Evolutionary conservation across 2,113 vertebrate genomes (phyloP).

Genomic region (Ovis canadensis): DNA sequence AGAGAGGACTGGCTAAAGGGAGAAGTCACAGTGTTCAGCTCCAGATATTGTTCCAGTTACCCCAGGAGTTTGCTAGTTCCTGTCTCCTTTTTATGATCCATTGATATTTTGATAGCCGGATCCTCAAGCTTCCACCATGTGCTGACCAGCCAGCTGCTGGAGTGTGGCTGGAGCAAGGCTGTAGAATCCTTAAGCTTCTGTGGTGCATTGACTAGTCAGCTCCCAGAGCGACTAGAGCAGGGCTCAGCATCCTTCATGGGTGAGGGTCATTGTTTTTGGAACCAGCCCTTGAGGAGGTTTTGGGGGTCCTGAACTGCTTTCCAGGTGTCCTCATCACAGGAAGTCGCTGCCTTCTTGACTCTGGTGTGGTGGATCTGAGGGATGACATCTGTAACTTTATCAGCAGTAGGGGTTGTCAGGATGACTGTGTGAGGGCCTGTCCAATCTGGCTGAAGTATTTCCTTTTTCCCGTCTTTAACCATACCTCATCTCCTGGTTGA

Average conservation of each 20-base stretch:
- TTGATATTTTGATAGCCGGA: not conserved
- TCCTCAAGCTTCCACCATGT: not conserved
- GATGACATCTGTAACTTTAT: not conserved
- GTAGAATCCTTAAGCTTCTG: not conserved
- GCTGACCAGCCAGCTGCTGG: not conserved
- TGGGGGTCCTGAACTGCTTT: not conserved
- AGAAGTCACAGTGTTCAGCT: not conserved
- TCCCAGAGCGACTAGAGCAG: not conserved
- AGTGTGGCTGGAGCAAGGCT: not conserved
- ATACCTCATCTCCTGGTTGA: not conserved
- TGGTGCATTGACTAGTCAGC: accelerated
- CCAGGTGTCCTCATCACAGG: not conserved
- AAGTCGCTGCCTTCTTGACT: not conserved
- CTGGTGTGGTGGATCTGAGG: not conserved
- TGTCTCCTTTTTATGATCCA: not conserved
- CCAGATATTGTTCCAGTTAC: not conserved
- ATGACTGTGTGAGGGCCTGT: not conserved
- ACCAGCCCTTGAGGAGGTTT: not conserved
- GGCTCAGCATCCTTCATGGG: not conserved
- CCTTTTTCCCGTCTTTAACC: not conserved
- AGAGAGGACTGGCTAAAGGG: not conserved
- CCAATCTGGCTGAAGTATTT: not conserved
- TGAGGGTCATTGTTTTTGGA: not conserved
- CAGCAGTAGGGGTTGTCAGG: not conserved
- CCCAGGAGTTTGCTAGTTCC: not conserved